Base-by-base conservation (phyloP, 2,888 invertebrate species). In the Cantharis rustica region DNA sequence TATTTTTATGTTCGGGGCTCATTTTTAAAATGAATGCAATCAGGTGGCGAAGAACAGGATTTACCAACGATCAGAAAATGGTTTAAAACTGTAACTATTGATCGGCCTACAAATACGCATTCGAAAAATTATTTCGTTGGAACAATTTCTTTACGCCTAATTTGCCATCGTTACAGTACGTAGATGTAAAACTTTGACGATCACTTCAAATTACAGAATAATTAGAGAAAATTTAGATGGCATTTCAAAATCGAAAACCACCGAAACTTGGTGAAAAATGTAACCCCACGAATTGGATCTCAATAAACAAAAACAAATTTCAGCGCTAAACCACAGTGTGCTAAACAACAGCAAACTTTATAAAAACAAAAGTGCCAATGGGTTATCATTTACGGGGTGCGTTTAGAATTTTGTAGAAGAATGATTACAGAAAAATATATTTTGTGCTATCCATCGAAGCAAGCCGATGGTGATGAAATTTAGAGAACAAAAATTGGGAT, bases 231-330 rank as follows among this genome's bases (percentile, higher is more conserved):
- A n/a, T 47, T n/a, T 47, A 7, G 2, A 47, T 47, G 0, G 2
- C 13, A 7, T n/a, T 47, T n/a, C n/a, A n/a, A 47, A n/a, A n/a
- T 5, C 31, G 13, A 47, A 47, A 47, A 47, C 0, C 47, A 7
- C n/a, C 13, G 13, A 31, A 13, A 11, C 3, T 31, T 31, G 31
- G 13, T 31, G 13, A 31, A 31, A 31, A 31, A 13, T 31, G 13
- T 13, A 31, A 31, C 13, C 2, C 4, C 4, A 31, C 31, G 31
- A 31, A 31, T 27, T 27, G 3, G 3, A 1, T 47, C 2, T 0
- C 7, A 47, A 72, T 66, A 72, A 71, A 72, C 72, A 72, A 72
- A 72, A 72, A 72, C 72, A 72, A 72, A 72, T 72, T 72, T 31
- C n/a, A 66, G 72, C 72, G 72, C 72, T 72, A 72, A 72, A 47